These are phyloP conservation scores for Stenoptilia bipunctidactyla DNA, from an alignment of 2,888 invertebrate genomes.

Conservation along the genomic window DNA sequence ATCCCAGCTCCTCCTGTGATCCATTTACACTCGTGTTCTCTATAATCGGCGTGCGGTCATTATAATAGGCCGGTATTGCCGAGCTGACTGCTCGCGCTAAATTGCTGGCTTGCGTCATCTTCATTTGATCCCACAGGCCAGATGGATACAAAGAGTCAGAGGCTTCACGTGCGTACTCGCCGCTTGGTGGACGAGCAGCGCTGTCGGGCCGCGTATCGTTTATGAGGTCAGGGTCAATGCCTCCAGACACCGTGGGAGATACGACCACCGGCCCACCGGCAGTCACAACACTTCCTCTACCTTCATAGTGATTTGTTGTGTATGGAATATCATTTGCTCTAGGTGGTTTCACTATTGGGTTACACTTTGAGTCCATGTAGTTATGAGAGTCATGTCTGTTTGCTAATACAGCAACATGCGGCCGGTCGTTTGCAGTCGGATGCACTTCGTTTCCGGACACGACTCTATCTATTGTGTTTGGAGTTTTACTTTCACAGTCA, in stretches of 20 bases:
- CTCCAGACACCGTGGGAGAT: constrained; percentile 79
- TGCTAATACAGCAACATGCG: constrained; percentile 69
- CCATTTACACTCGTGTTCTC: constrained; percentile 71
- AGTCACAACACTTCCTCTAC: constrained; percentile 75
- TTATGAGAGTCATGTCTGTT: constrained; percentile 59
- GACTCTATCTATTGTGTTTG: constrained; percentile 79
- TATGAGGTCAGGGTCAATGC: constrained; percentile 88
- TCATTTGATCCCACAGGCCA: constrained; percentile 80
- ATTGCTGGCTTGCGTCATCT: constrained; percentile 60
- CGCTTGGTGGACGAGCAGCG: constrained; percentile 73
- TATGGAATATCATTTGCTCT: constrained; percentile 77
- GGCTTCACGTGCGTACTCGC: constrained; percentile 82
- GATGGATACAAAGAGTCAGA: constrained; percentile 84
- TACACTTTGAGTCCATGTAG: constrained; percentile 60
- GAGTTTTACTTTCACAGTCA: constrained; percentile 81
- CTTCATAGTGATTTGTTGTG: constrained; percentile 78
- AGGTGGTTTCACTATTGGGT: constrained; percentile 81
- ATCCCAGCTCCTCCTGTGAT: constrained; percentile 73
- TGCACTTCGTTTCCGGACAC: constrained; percentile 72
- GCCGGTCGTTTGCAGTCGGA: constrained; percentile 58
- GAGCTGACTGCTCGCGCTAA: constrained; percentile 72
- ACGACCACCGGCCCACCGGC: constrained; percentile 77
- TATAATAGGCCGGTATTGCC: constrained; percentile 73
- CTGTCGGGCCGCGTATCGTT: constrained; percentile 83
- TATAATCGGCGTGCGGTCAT: constrained; percentile 83